Evolutionary conservation across 1,140 invertebrate species (phyloP).

Genomic region (Rhizoglyphus robini): DNA sequence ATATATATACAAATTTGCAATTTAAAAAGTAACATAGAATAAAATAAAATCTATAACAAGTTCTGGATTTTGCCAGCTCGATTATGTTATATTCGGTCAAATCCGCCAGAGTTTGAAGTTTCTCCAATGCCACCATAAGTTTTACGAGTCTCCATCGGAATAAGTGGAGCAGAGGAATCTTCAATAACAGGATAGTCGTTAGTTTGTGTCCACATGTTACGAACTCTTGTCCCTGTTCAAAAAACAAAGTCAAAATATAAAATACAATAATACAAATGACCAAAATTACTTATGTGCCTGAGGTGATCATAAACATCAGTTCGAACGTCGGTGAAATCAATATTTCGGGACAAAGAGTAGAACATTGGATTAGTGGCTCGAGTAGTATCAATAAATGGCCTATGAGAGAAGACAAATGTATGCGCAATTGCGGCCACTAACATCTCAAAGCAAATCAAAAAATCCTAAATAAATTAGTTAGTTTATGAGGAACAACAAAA

Average conservation of each 20-base stretch:
- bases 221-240: not conserved
- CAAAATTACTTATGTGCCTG: conserved; percentile 13
- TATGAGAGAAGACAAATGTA: conserved; percentile 85
- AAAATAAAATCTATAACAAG: no score
- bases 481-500: conserved; percentile 21
- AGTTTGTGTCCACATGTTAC: not conserved
- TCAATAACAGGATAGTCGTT: conserved; percentile 2
- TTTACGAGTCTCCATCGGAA: not conserved
- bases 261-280: no score
- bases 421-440: conserved; percentile 86
- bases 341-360: conserved; percentile 60
- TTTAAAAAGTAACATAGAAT: no score
- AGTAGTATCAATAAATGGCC: conserved; percentile 54
- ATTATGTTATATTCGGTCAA: no score
- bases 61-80: no score
- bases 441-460: conserved; percentile 95
- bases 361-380: conserved; percentile 42
- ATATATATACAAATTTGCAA: no score
- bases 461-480: conserved; percentile 51
- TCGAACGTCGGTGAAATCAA: conserved; percentile 74
- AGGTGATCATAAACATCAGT: conserved; percentile 21
- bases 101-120: not conserved
- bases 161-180: not conserved
- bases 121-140: not conserved
- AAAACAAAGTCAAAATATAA: not conserved